Percentiles rank a stretch among this genome's conserved stretches.
These are phyloP conservation scores for Phainopepla nitens DNA, from an alignment of 2,113 vertebrate species.

Conservation along the genomic window DNA sequence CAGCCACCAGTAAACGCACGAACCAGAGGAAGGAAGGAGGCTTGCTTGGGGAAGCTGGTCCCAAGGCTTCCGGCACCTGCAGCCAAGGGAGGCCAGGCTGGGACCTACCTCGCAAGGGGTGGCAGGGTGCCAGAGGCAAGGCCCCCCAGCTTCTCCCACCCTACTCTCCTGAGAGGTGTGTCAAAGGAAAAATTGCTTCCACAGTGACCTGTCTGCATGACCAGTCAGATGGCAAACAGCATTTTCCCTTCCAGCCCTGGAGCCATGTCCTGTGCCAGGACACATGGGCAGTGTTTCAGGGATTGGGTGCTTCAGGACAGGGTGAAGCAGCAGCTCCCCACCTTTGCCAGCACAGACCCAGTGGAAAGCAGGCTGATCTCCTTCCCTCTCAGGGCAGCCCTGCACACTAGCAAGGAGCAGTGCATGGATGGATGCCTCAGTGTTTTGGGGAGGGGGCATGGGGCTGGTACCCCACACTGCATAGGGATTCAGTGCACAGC, in stretches of 20 bases:
- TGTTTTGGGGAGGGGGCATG: fast-evolving
- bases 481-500: not conserved
- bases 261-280: not conserved
- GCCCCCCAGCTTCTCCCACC: not conserved
- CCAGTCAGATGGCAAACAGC: not conserved
- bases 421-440: fast-evolving
- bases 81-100: not conserved
- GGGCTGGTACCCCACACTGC: not conserved
- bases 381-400: not conserved
- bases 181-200: not conserved
- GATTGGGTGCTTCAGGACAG: not conserved
- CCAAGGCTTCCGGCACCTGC: not conserved
- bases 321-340: not conserved
- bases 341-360: not conserved
- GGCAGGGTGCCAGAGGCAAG: not conserved
- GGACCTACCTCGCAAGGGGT: fast-evolving
- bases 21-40: not conserved
- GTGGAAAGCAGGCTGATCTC: not conserved
- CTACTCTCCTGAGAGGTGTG: not conserved
- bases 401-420: not conserved
- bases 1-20: not conserved
- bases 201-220: not conserved
- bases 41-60: not conserved
- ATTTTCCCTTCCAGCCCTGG: not conserved
- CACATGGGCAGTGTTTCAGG: fast-evolving